Conservation (phyloP, 2,888 invertebrate species). For the Zelleria hepariella region DNA sequence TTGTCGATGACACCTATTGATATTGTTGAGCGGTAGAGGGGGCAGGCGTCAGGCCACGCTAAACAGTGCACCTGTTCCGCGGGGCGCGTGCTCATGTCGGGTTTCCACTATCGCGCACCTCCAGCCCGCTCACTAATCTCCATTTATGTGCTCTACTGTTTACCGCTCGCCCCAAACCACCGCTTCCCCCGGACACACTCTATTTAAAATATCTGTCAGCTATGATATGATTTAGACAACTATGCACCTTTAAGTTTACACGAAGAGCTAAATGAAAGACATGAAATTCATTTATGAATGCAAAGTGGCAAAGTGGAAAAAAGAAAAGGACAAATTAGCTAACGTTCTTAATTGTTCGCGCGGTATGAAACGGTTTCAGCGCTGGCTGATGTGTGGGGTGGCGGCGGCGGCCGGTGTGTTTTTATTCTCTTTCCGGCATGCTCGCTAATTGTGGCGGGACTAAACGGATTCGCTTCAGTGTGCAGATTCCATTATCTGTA, state of each 20-base stretch:
- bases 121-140: constrained; percentile 27
- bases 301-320: not conserved
- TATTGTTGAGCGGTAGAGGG: no score
- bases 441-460: constrained; percentile 50
- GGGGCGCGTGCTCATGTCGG: constrained; percentile 52
- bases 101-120: constrained; percentile 52
- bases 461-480: constrained; percentile 58
- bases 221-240: no score
- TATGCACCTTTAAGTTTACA: not conserved
- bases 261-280: not conserved
- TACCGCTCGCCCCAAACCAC: constrained; percentile 5
- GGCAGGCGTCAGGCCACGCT: not conserved
- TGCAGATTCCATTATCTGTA: constrained; percentile 63
- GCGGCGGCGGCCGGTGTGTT: constrained; percentile 7
- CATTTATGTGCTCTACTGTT: constrained; percentile 8
- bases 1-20: no score
- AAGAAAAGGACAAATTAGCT: not conserved
- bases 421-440: constrained; percentile 26
- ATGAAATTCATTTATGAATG: not conserved
- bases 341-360: not conserved
- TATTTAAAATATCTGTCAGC: not conserved
- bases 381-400: not conserved
- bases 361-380: not conserved
- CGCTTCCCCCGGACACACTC: not conserved
- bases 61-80: constrained; percentile 23